A percentile compares a stretch with the other conserved stretches of the same genome.
These are phyloP conservation scores for Drosophila neotestacea DNA, from an alignment of 2,888 invertebrate genomes.

Conservation along the genomic window DNA sequence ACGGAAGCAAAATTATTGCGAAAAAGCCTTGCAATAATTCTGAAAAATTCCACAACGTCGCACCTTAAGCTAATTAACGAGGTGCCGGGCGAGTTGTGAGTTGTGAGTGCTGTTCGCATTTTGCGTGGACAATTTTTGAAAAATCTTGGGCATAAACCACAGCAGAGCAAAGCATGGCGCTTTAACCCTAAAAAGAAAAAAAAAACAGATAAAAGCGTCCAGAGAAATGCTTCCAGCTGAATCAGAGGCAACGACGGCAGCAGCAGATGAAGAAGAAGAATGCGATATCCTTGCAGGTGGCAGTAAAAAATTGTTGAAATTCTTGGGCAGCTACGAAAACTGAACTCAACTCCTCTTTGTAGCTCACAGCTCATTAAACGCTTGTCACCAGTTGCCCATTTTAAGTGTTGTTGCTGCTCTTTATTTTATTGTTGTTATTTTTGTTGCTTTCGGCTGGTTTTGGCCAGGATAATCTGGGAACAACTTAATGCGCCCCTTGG, in stretches of 20 bases:
- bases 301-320: conserved; percentile 77
- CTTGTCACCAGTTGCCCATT: conserved; percentile 58
- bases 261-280: conserved; percentile 40
- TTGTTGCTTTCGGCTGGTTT: conserved; percentile 31
- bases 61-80: conserved; percentile 65
- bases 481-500: conserved; percentile 73
- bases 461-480: conserved; percentile 43
- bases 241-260: conserved; percentile 6
- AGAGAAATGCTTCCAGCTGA: conserved; percentile 46
- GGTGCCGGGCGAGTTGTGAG: conserved; percentile 23
- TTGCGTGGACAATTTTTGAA: conserved; percentile 45
- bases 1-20: conserved; percentile 16
- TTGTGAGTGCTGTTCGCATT: conserved; percentile 7
- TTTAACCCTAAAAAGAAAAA: conserved; percentile 22
- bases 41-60: conserved; percentile 32
- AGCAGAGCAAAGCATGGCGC: conserved; percentile 22
- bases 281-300: conserved; percentile 73
- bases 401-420: conserved; percentile 19
- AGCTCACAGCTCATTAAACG: conserved; percentile 72
- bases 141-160: conserved; percentile 59
- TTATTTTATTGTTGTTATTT: conserved; percentile 37
- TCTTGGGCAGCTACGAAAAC: conserved; percentile 32
- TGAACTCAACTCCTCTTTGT: conserved; percentile 7
- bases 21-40: conserved; percentile 43
- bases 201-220: conserved; percentile 27